phyloP scores from a whole-genome alignment of 2,888 invertebrate species.

The Ornithoptera priamus region DNA sequence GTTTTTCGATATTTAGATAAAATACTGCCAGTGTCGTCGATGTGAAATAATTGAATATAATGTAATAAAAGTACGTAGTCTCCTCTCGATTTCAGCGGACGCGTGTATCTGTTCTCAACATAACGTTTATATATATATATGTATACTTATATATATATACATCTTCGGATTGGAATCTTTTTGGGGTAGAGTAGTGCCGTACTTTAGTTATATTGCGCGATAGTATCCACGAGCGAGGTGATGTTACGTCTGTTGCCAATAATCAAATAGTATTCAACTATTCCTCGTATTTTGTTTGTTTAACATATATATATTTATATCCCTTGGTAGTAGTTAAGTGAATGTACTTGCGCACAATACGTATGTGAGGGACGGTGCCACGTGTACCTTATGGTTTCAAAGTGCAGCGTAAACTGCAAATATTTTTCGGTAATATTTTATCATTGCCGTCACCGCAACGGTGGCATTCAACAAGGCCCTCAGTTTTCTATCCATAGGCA shows the following conservation, averaged over 20 bases:
- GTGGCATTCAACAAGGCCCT: constrained; percentile 69
- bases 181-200: constrained; percentile 43
- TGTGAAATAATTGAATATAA: constrained; percentile 44
- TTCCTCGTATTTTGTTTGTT: constrained; percentile 43
- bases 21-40: constrained; percentile 69
- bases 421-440: constrained; percentile 75
- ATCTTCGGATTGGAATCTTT: constrained; percentile 33
- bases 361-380: constrained; percentile 50
- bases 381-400: constrained; percentile 44
- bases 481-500: constrained; percentile 60
- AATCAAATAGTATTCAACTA: constrained; percentile 72
- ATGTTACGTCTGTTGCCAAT: constrained; percentile 66
- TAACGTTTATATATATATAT: not conserved
- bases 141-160: constrained; percentile 4
- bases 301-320: constrained; percentile 33
- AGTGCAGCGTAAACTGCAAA: constrained; percentile 64
- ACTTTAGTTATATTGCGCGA: constrained; percentile 52
- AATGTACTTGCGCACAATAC: constrained; percentile 70
- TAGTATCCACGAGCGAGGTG: constrained; percentile 41
- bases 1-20: constrained; percentile 75
- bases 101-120: not conserved
- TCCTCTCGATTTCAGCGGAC: constrained; percentile 30
- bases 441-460: constrained; percentile 45
- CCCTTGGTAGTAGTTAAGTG: constrained; percentile 69
- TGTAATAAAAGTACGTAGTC: constrained; percentile 23